Conservation (phyloP, 2,888 invertebrate species). For the Plagodis dolabraria region DNA sequence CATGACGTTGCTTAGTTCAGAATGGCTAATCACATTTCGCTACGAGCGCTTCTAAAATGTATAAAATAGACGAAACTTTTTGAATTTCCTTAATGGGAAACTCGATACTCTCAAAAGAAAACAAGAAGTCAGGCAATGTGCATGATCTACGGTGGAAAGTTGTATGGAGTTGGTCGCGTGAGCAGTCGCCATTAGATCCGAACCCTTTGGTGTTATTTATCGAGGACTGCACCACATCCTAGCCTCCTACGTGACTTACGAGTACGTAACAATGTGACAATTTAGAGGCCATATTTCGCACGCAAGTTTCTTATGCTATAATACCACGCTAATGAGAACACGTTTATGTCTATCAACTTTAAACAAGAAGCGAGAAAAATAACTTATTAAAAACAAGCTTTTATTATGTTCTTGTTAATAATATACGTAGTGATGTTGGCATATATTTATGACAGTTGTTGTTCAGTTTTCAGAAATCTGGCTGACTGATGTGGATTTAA, state of each 20-base stretch:
- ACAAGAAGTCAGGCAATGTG: constrained; percentile 34
- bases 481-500: too few relatives aligned
- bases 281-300: constrained; percentile 37
- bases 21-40: too few relatives aligned
- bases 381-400: too few relatives aligned
- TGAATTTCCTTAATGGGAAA: not conserved
- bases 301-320: constrained; percentile 8
- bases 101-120: constrained; percentile 10
- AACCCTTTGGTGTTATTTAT: constrained; percentile 82
- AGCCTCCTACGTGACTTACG: constrained; percentile 39
- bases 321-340: too few relatives aligned
- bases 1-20: too few relatives aligned
- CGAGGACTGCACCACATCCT: constrained; percentile 55
- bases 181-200: constrained; percentile 66
- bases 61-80: constrained; percentile 1
- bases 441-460: too few relatives aligned
- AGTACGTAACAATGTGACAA: constrained; percentile 46
- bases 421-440: too few relatives aligned
- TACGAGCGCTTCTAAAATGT: too few relatives aligned
- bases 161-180: constrained; percentile 69
- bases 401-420: too few relatives aligned
- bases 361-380: too few relatives aligned
- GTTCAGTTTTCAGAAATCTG: too few relatives aligned
- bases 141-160: constrained; percentile 57
- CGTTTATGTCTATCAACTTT: too few relatives aligned